A percentile compares a stretch with the other conserved stretches of the same genome.
phyloP scores from a whole-genome alignment of 2,888 invertebrate species.

The Latrodectus elegans region DNA sequence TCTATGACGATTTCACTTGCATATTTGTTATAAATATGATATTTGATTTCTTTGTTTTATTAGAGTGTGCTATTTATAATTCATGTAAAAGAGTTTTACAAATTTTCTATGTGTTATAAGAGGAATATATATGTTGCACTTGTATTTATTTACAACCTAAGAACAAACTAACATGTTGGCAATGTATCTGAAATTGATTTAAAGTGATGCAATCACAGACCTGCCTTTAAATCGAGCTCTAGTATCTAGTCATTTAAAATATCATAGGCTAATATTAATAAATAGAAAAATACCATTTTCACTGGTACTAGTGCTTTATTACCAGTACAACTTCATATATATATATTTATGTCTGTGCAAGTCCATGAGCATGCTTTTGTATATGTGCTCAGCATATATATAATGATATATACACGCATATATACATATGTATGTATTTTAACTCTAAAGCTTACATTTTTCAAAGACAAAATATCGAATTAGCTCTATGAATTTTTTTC shows the following conservation, averaged over 20 bases:
- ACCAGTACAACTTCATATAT: conserved; percentile 36
- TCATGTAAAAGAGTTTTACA: too few species aligned
- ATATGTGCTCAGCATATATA: conserved; percentile 52
- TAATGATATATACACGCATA: conserved; percentile 42
- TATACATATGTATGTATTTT: not conserved
- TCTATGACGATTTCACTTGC: too few species aligned
- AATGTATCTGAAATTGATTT: too few species aligned
- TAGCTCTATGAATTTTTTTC: conserved; percentile 34
- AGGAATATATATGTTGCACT: too few species aligned
- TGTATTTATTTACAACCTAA: too few species aligned
- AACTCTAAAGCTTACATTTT: conserved; percentile 32
- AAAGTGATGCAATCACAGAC: conserved; percentile 67
- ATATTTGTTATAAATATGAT: too few species aligned
- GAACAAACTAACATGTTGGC: too few species aligned
- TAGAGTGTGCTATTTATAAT: too few species aligned
- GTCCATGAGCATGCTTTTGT: conserved; percentile 50
- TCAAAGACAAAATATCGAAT: conserved; percentile 15
- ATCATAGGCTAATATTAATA: conserved; percentile 56
- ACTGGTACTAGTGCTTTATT: conserved; percentile 57
- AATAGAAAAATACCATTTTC: conserved; percentile 51
- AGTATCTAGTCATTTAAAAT: conserved; percentile 68
- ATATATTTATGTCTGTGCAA: conserved; percentile 32
- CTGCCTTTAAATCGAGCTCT: conserved; percentile 67
- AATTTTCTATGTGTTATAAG: too few species aligned
- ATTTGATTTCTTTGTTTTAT: too few species aligned